A percentile compares a stretch with the other conserved stretches of the same genome.
These are phyloP conservation scores for Erithacus rubecula DNA, from an alignment of 2,797 vertebrate genomes.

Conservation along the genomic window DNA sequence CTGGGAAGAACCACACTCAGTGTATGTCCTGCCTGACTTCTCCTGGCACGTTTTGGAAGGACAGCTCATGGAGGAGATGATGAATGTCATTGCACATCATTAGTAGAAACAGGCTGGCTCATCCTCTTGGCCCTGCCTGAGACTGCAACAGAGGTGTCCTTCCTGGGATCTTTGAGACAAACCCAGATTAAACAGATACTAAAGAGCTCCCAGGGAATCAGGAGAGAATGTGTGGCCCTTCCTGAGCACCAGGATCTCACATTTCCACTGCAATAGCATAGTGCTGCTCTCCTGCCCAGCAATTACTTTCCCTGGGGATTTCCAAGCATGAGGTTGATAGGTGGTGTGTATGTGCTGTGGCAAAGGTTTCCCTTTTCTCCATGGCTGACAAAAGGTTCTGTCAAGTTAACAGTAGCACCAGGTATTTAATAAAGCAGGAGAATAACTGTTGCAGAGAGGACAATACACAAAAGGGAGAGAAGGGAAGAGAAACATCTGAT, in stretches of 20 bases:
- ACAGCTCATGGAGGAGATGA: not conserved
- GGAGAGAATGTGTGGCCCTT: not conserved
- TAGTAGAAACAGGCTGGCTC: not conserved
- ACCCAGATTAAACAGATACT: not conserved
- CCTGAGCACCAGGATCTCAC: not conserved
- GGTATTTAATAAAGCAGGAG: not conserved
- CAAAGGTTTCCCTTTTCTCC: not conserved
- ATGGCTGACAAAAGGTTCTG: not conserved
- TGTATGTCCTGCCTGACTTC: not conserved
- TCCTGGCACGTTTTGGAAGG: not conserved
- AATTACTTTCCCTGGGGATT: not conserved
- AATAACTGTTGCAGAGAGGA: not conserved
- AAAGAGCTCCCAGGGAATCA: not conserved
- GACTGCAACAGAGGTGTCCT: not conserved
- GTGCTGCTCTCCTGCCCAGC: not conserved
- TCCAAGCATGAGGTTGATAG: not conserved
- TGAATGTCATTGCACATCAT: not conserved
- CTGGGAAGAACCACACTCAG: not conserved
- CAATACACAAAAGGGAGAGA: not conserved
- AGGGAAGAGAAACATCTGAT: not conserved
- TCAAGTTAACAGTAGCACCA: not conserved
- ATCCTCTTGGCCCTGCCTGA: not conserved
- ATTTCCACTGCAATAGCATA: not conserved
- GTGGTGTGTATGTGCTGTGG: not conserved
- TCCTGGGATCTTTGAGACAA: not conserved